These are phyloP conservation scores for Orientallactaga bullata DNA, from an alignment of 2,113 vertebrate genomes.

Conservation along the genomic window DNA sequence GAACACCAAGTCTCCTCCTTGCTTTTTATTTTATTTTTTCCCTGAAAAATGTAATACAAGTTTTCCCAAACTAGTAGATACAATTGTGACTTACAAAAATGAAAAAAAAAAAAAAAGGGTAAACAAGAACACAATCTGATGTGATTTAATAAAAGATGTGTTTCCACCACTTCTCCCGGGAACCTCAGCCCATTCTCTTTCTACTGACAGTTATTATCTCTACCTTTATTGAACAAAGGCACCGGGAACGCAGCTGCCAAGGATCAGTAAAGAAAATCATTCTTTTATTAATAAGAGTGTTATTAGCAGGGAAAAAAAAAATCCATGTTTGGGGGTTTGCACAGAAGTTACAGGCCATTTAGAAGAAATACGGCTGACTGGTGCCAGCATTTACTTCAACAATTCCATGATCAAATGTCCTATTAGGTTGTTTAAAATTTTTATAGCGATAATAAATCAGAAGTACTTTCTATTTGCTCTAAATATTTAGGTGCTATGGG, in stretches of 20 bases:
- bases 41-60: constrained; percentile 22
- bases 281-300: constrained; percentile 83
- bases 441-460: constrained; percentile 81
- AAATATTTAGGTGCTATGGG: constrained; percentile 77
- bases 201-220: constrained; percentile 75
- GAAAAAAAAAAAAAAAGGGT: constrained; percentile 20
- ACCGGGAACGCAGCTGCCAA: constrained; percentile 64
- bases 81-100: constrained; percentile 62
- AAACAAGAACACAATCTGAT: constrained; percentile 70
- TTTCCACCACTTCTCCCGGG: constrained; percentile 63
- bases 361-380: constrained; percentile 67
- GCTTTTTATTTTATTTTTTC: background rate
- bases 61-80: constrained; percentile 41
- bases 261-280: constrained; percentile 72
- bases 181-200: constrained; percentile 65
- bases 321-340: constrained; percentile 67
- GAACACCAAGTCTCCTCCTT: background rate
- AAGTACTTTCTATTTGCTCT: constrained; percentile 78
- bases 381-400: constrained; percentile 72
- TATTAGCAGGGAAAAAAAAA: constrained; percentile 71
- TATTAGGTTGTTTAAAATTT: constrained; percentile 78
- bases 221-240: constrained; percentile 77
- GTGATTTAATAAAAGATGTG: constrained; percentile 77
- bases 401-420: constrained; percentile 80
- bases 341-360: constrained; percentile 68